Evolutionary conservation across 2,888 invertebrate species (phyloP), one percentile per base, ranked within the genome.

Genomic region (Arge pagana): DNA sequence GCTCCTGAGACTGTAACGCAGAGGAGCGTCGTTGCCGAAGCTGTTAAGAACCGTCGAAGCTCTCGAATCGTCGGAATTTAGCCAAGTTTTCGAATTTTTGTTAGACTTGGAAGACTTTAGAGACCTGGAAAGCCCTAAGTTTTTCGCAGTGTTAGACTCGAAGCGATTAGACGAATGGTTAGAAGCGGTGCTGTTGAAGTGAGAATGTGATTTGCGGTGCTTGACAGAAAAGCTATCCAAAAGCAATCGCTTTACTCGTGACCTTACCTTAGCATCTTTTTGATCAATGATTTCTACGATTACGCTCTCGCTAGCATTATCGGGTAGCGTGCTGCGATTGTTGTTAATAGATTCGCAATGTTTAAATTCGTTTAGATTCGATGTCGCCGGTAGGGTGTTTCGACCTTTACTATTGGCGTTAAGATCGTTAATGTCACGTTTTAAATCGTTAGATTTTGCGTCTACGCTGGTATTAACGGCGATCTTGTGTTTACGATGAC

Each of bases 181-280:
- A 45, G 31, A 42, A 26, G 49, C 37, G 41, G 31, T 37, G 28
- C 37, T 28, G 36, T 23, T 18, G 15, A 30, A 33, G 42, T 55
- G 45, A 21, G 52, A 55, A 3, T 43, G 50, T 4, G 48, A 45
- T 15, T n/a, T 41, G 15, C 53, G 53, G 49, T 57, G 54, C 37
- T 60, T 52, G 48, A 57, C 57, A 41, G 62, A 58, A 45, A 70
- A 65, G 62, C 70, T 56, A 60, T 67, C 67, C 66, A 60, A 53
- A 56, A 75, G 61, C 53, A 71, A 64, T 63, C 68, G 70, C 66
- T 70, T 70, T 57, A 72, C 67, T 65, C 64, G 68, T 62, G 70
- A 67, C 67, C 73, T 72, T 76, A 76, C 76, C 76, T 76, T 76
- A 54, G 63, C 68, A 33, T 37, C 52, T 52, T 48, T 52, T 66